These are phyloP conservation scores for human (Homo sapiens) DNA, from an alignment of 2,113 vertebrate genomes.

Conservation along the genomic window DNA sequence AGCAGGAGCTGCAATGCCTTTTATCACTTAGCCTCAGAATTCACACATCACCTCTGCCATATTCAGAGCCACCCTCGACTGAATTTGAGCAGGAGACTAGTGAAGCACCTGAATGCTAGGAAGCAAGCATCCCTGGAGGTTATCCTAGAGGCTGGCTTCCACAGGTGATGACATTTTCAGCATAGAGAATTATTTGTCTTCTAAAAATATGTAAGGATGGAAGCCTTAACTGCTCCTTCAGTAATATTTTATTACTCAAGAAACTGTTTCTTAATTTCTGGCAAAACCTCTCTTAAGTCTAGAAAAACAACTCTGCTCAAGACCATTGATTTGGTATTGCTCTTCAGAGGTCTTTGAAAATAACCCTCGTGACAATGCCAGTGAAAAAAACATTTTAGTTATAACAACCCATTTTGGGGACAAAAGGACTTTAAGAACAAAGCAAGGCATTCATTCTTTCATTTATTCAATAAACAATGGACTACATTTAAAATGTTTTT, in stretches of 20 bases:
- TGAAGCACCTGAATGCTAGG: background rate
- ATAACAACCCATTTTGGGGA: background rate
- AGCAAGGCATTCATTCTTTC: background rate
- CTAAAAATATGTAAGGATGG: background rate
- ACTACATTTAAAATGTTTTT: background rate
- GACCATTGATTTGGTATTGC: background rate
- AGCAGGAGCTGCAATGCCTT: background rate
- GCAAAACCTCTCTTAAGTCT: background rate
- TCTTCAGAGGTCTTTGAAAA: background rate
- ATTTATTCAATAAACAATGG: background rate
- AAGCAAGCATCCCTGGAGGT: background rate
- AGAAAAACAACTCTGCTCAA: background rate
- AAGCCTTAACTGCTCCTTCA: background rate
- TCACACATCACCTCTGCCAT: background rate
- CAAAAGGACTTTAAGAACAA: background rate
- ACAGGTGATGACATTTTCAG: background rate
- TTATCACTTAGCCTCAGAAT: background rate
- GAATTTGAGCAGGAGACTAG: background rate
- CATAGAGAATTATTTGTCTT: background rate
- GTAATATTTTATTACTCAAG: background rate
- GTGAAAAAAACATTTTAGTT: background rate
- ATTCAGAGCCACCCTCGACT: background rate
- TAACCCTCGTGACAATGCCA: background rate
- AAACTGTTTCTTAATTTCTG: conserved; percentile 11
- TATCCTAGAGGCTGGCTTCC: background rate